Evolutionary conservation across 2,113 vertebrate genomes (phyloP), one percentile per base, ranked within the genome.

Genomic region (Cyrtonyx montezumae): DNA sequence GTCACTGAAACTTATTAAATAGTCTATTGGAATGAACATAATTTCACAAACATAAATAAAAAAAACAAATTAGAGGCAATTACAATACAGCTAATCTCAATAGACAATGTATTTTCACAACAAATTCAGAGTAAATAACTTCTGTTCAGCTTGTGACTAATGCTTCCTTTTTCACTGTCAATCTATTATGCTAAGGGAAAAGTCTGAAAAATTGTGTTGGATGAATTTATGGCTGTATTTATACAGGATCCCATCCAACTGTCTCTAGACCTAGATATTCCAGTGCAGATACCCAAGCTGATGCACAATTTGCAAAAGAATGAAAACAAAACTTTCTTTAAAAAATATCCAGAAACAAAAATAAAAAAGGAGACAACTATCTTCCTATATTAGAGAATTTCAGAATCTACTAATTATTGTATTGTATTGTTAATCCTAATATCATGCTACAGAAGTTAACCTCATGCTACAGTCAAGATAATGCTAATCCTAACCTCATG

Each of bases 51-150:
- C 18, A 71, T 51, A 68, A 20, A 75, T 23, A 68, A 18, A 81
- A 4, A 68, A 12, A 81, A 4, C 0, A 11, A 93, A 67, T 86
- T 67, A 83, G 42, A 88, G 32, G 32, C 46, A 93, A 84, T 96
- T 88, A 87, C 34, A 51, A 71, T 62, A 80, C 43, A 79, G 48
- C 17, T 79, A 69, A 88, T 93, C 48, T 88, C 74, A 68, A 79
- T 3, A 81, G 77, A 75, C 36, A 78, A 25, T 28, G 80, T 18
- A 20, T 81, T 26, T 32, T 62, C 48, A 58, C 36, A 81, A 84
- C 15, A 86, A 84, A 86, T 67, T 67, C 83, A 88, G 58, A 81
- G 40, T 48, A 81, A 95, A 90, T 88, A 69, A 86, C 36, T 78
- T 88, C 68, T 84, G 56, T 48, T 94, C 37, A 43, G 30, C 16